A percentile compares a stretch with the other conserved stretches of the same genome.
These are phyloP conservation scores for Myotis vivesi DNA, from an alignment of 2,797 vertebrate genomes.

Conservation along the genomic window DNA sequence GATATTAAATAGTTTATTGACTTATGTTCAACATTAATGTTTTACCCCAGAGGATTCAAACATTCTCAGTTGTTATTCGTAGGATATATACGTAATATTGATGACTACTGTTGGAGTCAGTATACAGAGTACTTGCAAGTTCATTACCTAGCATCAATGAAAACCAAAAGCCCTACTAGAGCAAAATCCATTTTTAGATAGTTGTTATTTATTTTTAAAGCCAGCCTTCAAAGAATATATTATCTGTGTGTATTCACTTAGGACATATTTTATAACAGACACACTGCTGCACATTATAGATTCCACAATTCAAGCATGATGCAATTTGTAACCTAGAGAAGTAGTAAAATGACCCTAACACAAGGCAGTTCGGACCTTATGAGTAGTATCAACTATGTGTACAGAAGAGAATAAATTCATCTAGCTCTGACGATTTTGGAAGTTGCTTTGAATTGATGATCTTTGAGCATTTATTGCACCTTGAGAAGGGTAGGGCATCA, in stretches of 20 bases:
- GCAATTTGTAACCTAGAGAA: neutral
- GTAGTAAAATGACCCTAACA: neutral
- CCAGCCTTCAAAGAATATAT: neutral
- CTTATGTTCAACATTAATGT: constrained; percentile 5
- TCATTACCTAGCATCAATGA: neutral
- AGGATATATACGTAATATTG: neutral
- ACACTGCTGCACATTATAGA: neutral
- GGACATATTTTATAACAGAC: neutral
- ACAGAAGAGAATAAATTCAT: neutral
- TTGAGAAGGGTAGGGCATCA: neutral
- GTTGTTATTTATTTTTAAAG: constrained; percentile 7
- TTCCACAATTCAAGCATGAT: neutral
- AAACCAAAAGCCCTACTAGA: neutral
- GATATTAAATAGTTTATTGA: constrained; percentile 33
- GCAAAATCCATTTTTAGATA: neutral
- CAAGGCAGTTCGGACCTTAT: neutral
- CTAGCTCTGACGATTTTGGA: neutral
- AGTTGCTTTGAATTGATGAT: neutral
- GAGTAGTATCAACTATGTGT: too few species aligned
- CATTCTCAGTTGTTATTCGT: neutral
- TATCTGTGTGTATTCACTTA: neutral
- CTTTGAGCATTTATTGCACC: too few species aligned
- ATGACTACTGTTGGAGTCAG: neutral
- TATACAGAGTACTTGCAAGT: neutral
- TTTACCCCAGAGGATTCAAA: neutral